These are phyloP conservation scores for Chrosomus eos DNA, from an alignment of 2,797 vertebrate species.

Conservation along the genomic window DNA sequence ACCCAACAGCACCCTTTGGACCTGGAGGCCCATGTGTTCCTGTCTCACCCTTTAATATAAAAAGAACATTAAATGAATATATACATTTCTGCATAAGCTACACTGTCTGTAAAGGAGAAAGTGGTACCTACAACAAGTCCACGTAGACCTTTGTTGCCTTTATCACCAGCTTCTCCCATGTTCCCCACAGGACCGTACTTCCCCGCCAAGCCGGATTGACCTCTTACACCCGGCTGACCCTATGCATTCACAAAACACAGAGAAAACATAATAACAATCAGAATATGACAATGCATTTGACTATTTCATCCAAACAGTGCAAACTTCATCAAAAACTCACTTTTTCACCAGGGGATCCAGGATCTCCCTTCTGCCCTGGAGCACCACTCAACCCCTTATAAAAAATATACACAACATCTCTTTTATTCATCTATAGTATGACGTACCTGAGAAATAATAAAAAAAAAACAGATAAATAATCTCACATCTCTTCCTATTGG, in stretches of 20 bases:
- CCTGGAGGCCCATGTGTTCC: constrained; percentile 71
- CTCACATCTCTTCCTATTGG: constrained; percentile 71
- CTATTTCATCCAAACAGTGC: background rate
- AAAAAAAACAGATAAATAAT: background rate
- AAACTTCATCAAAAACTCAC: constrained; percentile 22
- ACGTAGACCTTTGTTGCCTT: constrained; percentile 70
- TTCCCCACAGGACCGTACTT: constrained; percentile 73
- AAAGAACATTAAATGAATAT: background rate
- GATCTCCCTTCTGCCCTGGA: constrained; percentile 69
- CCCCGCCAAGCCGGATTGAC: constrained; percentile 66
- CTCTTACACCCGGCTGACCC: constrained; percentile 72
- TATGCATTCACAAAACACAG: constrained; percentile 51
- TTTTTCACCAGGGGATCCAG: constrained; percentile 60
- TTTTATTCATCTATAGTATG: background rate
- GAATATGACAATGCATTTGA: background rate
- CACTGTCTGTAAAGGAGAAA: background rate
- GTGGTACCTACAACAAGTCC: constrained; percentile 71
- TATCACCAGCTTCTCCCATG: constrained; percentile 68
- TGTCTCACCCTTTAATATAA: constrained; percentile 68
- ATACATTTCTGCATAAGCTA: background rate
- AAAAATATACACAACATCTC: background rate
- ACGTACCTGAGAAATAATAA: background rate
- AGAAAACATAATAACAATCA: background rate
- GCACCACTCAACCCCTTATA: constrained; percentile 71
- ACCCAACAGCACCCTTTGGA: constrained; percentile 63